Evolutionary conservation across 2,797 vertebrate species (phyloP), one percentile per base, ranked within the genome.

Genomic region (Clarias fuscus): DNA sequence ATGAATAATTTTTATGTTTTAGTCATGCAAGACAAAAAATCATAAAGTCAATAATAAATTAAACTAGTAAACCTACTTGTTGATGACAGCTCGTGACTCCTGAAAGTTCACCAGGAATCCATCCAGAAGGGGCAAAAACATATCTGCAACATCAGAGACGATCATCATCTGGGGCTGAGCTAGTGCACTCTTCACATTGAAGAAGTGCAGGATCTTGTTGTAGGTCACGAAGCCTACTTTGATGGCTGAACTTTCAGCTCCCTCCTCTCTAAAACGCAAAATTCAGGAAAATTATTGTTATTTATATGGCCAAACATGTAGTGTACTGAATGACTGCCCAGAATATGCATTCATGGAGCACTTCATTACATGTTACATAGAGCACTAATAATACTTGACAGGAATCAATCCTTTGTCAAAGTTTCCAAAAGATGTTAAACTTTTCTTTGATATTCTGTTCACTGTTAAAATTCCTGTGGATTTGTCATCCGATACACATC

Each of bases 111-210:
- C 98, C 0, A 99, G 97, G 92, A 99, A 98, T 70, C 98, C 98
- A n/a, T 99, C 97, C 20, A 98, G 93, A 88, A 99, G 93, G 1
- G 98, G 98, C 59, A 99, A 96, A 79, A 99, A 99, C 94, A 99
- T 97, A 92, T 99, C 98, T 0, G 95, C 93, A 0, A 97, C 95
- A 73, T 99, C 98, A 0, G 98, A 98, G 81, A 99, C 98, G 91
- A 99, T 97, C 97, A 99, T 97, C 98, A 99, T 99, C 96, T 99
- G 98, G 2, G 98, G 98, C 93, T 99, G 98, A 71, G 98, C 98
- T 93, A 99, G 90, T n/a, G 95, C 95, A 84, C 97, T 97, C 92
- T 99, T 99, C 56, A 99, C 97, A 3, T 99, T 99, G 91, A 99
- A 99, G 94, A 99, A 99, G 89, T 99, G 98, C 6, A 99, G 97